Base-by-base conservation (phyloP, 2,888 invertebrate species). In the Sycophila texana region DNA sequence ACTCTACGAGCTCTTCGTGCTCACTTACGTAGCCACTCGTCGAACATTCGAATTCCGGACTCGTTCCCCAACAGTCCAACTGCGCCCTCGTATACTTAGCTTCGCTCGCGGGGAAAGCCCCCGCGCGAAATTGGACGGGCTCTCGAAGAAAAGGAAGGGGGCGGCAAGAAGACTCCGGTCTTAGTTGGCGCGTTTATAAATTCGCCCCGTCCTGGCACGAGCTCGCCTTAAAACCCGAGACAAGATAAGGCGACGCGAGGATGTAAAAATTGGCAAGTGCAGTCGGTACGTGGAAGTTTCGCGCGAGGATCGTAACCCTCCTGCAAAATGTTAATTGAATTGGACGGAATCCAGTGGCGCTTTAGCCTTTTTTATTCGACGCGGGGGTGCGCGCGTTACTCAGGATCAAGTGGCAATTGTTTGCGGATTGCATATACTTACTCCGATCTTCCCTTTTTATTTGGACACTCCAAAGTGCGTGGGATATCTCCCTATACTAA, bases 311-410 rank as follows among this genome's bases (percentile, higher is more conserved):
- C 13, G 14, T 18, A 18, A 7, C 14, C 13, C 18, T 14, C 16
- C 20, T 66, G 47, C 49, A 55, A 76, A 80, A 77, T 58, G 80
- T 65, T 80, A 80, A 80, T 77, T 80, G 76, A 80, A 80, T 80
- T 80, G 80, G 80, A 80, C 39, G 57, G 55, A 13, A 74, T 77
- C 80, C 80, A 80, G 73, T 30, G 73, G 10, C 39, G 39, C 57
- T 66, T 66, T 49, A 1, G 18, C 47, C 47, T 10, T 61, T 61
- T 77, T 72, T 72, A 57, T 55, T 22, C n/a, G 18, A 16, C 22
- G 22, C 12, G 10, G 39, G 39, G 10, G 39, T 7, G 10, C 39
- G 7, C 39, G n/a, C 30, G 68, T 14, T 61, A 55, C 16, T 63
- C 70, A 67, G 53, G 57, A 66, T n/a, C 57, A n/a, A 16, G 26